Evolutionary conservation across 2,113 vertebrate species (phyloP).

Genomic region (Pelodiscus sinensis): DNA sequence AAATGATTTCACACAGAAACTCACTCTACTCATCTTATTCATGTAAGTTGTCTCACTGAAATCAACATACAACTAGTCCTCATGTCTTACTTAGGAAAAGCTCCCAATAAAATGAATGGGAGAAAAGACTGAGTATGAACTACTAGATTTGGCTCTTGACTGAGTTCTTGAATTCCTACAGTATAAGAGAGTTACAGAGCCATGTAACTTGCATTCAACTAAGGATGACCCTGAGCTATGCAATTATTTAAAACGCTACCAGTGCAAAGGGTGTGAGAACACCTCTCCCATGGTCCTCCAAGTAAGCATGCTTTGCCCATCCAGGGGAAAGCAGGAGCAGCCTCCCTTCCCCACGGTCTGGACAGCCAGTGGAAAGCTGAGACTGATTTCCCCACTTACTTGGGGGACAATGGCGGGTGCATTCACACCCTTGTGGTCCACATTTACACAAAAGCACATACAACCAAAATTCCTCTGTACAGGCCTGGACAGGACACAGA

Average conservation of each 20-base stretch:
- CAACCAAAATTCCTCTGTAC: too few species aligned
- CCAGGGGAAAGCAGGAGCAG: too few species aligned
- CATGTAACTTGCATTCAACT: background rate
- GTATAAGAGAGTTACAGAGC: background rate
- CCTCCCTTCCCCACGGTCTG: too few species aligned
- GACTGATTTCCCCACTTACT: too few species aligned
- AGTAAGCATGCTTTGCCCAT: too few species aligned
- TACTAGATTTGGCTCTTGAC: background rate
- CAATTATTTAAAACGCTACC: background rate
- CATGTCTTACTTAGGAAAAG: background rate
- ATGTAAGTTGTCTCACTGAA: rapidly evolving
- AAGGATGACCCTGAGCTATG: background rate
- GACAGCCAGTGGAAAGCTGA: too few species aligned
- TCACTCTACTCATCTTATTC: background rate
- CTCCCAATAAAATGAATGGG: background rate
- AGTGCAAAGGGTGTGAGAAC: too few species aligned
- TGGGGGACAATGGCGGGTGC: too few species aligned
- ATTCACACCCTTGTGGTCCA: too few species aligned
- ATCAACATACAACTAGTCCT: rapidly evolving
- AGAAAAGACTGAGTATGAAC: background rate
- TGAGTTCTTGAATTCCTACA: background rate
- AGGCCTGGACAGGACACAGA: background rate
- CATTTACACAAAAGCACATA: too few species aligned
- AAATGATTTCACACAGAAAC: background rate
- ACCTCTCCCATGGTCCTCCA: too few species aligned